phyloP scores from a whole-genome alignment of 2,888 invertebrate species.

The Apomyelois bistriatella region DNA sequence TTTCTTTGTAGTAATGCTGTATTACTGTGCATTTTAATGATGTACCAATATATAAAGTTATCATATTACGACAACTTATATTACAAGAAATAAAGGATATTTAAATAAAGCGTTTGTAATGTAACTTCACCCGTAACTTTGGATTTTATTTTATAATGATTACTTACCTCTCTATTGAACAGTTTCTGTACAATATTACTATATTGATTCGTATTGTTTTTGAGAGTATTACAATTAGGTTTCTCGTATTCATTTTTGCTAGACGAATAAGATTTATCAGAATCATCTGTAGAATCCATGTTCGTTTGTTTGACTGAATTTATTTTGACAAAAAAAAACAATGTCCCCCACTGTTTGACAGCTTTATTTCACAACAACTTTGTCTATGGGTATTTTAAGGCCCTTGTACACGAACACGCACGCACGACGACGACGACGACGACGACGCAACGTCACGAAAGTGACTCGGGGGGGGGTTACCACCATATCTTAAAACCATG shows the following conservation, averaged over 20 bases:
- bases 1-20: too few relatives aligned
- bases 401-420: too few relatives aligned
- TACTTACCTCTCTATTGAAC: conserved; percentile 81
- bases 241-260: conserved; percentile 47
- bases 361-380: conserved; percentile 14
- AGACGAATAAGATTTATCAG: conserved; percentile 50
- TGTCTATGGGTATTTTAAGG: conserved; percentile 16
- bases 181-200: conserved; percentile 75
- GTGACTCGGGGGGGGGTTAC: too few relatives aligned
- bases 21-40: too few relatives aligned
- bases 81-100: background rate
- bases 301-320: conserved; percentile 72
- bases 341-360: conserved; percentile 33
- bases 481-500: too few relatives aligned
- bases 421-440: too few relatives aligned
- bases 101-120: conserved; percentile 29
- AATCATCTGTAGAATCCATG: conserved; percentile 69
- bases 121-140: conserved; percentile 29
- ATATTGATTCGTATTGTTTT: conserved; percentile 43
- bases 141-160: conserved; percentile 25
- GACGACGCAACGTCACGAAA: too few relatives aligned
- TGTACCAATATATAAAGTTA: too few relatives aligned
- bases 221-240: conserved; percentile 43
- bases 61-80: too few relatives aligned
- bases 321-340: conserved; percentile 46